Base-by-base conservation (phyloP, 2,888 invertebrate species). In the Sepioteuthis lessoniana region DNA sequence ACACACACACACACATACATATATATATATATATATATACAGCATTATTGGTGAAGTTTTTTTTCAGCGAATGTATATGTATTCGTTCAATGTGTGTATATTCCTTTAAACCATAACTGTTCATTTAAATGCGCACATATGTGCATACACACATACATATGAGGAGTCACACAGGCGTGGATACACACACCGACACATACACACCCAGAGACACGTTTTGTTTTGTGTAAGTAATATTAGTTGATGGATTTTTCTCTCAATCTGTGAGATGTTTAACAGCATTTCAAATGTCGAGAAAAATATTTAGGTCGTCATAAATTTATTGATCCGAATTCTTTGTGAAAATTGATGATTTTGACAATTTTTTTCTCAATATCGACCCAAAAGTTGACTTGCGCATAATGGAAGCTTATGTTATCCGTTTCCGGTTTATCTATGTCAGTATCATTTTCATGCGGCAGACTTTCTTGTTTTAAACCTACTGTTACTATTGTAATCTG, bases 391-490 rank as follows among this genome's bases (percentile, higher is more conserved):
- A 76, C 76, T 76, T 76, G 76, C n/a, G 76, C 76, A 76, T 76
- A 76, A 76, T 76, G 76, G 76, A 76, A 76, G 76, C 76, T 76
- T 76, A 76, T 76, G n/a, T 76, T 76, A 76, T 76, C 76, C 16
- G 35, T 76, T 76, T 76, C 76, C 76, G n/a, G 76, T 76, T 35
- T 76, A 35, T 76, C 76, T 76, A 76, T 76, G n/a, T n/a, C 76
- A 0, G 76, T 76, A 76, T 76, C 35, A 76, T n/a, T 76, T 76
- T 35, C n/a, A 76, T 35, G 76, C 76, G n/a, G 76, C n/a, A 76
- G 76, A 76, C 76, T n/a, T n/a, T 35, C 76, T 76, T 76, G 76
- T n/a, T 76, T 76, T 76, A 76, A n/a, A 76, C 35, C 35, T 76
- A 76, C 76, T 76, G 76, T 76, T n/a, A 76, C n/a, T 25, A n/a